Evolutionary conservation across 1,140 invertebrate genomes (phyloP), one percentile per base, ranked within the genome.

Genomic region (Ptiloglossa arizonensis): DNA sequence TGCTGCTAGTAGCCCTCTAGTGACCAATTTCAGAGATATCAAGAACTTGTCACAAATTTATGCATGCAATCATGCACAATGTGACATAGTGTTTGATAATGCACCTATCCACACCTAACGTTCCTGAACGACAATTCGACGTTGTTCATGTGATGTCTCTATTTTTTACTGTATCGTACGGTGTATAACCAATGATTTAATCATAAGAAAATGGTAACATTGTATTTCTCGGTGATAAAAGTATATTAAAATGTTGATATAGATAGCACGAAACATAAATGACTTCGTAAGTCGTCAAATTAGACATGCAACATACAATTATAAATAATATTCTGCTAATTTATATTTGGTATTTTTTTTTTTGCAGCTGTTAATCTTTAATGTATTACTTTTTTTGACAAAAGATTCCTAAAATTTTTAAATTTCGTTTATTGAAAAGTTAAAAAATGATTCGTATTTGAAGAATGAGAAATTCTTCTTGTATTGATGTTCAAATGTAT

Each of bases 121-220:
- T 59, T 57, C 22, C 2, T 5, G 56, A 27, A 69, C 62, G 74
- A 77, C 44, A 70, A 62, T 62, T 70, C 71, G 35, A 62, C n/a
- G 17, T n/a, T 35, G 63, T 69, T 17, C 74, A 70, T 79, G 63
- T 79, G 77, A 79, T 56, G 63, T 79, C 71, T 63, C 66, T 79
- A 68, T 4, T 60, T 50, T 44, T 44, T 46, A 79, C 9, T 56
- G 35, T 62, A 44, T 73, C 24, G 15, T 50, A 60, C 44, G 8
- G 35, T 60, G 76, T 68, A 27, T 32, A 17, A 17, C 1, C 41
- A 75, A 75, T 5, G n/a, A 63, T 79, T 44, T 67, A 19, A 62
- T 1, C 35, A 2, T 80, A 59, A 67, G 35, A 35, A 67, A 68
- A 80, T 75, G 71, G 71, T 52, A 48, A 75, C 0, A 62, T 15